These are phyloP conservation scores for Siniperca obscura DNA, from an alignment of 2,797 vertebrate genomes.

Conservation along the genomic window DNA sequence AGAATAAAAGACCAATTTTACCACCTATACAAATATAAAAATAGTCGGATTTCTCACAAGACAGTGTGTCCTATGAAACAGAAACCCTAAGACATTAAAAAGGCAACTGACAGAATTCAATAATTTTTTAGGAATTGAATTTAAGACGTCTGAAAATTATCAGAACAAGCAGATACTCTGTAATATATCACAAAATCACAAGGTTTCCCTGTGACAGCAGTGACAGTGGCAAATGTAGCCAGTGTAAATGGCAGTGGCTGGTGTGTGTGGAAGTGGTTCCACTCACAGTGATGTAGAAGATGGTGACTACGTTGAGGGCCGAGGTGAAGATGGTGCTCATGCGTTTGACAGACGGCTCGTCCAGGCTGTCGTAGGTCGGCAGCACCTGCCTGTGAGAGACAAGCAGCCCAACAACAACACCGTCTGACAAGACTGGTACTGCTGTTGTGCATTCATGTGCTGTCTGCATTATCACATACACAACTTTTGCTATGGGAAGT, in stretches of 20 bases:
- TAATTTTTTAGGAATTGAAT: background rate
- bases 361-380: conserved; percentile 97
- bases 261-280: background rate
- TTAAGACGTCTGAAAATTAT: background rate
- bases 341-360: conserved; percentile 97
- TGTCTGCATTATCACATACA: conserved; percentile 4
- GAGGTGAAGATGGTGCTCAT: conserved; percentile 99
- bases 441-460: conserved; percentile 53
- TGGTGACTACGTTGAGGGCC: conserved; percentile 95
- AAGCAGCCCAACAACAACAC: conserved; percentile 40
- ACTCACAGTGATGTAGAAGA: conserved; percentile 97
- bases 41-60: background rate
- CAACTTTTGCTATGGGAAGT: background rate
- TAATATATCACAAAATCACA: background rate
- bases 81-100: too few species aligned
- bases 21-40: background rate
- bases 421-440: conserved; percentile 19
- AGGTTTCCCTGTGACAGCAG: conserved; percentile 4
- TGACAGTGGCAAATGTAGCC: background rate
- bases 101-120: background rate
- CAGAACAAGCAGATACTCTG: too few species aligned
- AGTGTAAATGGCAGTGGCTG: background rate
- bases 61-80: background rate
- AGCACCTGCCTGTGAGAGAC: conserved; percentile 92
- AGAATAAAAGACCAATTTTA: background rate